phyloP scores from a whole-genome alignment of 2,888 invertebrate genomes.

The Meganola albula region DNA sequence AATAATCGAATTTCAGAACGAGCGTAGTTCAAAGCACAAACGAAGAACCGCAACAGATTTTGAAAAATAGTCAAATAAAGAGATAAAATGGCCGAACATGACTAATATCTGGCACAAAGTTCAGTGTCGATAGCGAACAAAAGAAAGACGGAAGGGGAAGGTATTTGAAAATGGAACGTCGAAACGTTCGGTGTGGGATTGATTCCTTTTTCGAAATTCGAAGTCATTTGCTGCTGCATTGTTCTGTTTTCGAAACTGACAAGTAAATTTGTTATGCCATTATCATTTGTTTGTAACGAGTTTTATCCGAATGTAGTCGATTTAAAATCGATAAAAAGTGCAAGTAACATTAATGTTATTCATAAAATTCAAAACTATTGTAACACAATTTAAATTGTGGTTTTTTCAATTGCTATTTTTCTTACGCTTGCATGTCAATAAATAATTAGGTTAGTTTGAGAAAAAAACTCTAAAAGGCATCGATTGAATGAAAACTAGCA shows the following conservation, averaged over 20 bases:
- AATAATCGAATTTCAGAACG: constrained; percentile 71
- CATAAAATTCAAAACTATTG: not conserved
- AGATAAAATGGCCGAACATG: constrained; percentile 40
- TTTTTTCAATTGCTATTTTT: constrained; percentile 14
- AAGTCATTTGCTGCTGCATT: constrained; percentile 21
- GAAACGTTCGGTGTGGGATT: constrained; percentile 19
- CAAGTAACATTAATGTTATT: too few relatives aligned
- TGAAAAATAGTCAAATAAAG: constrained; percentile 38
- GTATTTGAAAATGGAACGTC: constrained; percentile 50
- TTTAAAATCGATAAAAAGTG: too few relatives aligned
- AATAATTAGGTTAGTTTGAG: constrained; percentile 56
- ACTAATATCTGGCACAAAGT: constrained; percentile 71
- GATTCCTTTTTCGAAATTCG: constrained; percentile 24
- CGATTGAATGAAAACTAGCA: constrained; percentile 55
- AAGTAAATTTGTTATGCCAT: not conserved
- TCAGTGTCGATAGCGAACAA: constrained; percentile 65
- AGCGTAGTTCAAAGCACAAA: constrained; percentile 68
- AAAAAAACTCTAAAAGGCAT: constrained; percentile 44
- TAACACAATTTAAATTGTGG: not conserved
- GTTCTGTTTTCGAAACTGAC: constrained; percentile 9
- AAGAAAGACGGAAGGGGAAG: constrained; percentile 51
- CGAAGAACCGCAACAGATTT: constrained; percentile 69
- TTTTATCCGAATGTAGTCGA: too few relatives aligned
- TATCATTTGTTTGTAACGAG: too few relatives aligned
- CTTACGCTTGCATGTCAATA: constrained; percentile 43